A percentile compares a stretch with the other conserved stretches of the same genome.
Evolutionary conservation across 2,888 invertebrate species (phyloP).

Genomic region (Ophonus ardosiacus): DNA sequence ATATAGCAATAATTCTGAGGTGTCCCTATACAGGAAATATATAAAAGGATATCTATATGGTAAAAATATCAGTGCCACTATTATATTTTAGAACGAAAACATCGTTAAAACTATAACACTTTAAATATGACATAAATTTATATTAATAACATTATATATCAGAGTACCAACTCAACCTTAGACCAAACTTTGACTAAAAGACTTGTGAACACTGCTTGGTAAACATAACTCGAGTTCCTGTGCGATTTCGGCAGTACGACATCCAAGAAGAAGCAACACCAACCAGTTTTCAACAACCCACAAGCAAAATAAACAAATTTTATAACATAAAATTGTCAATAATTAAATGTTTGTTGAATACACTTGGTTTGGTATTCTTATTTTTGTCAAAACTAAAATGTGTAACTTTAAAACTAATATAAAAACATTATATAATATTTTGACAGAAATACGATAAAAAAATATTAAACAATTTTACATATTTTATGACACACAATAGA

Average conservation of each 20-base stretch:
- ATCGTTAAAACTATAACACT: constrained; percentile 56
- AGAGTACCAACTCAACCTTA: constrained; percentile 61
- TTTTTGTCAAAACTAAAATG: too few relatives aligned
- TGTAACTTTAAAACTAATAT: too few relatives aligned
- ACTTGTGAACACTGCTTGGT: constrained; percentile 68
- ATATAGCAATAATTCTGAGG: constrained; percentile 62
- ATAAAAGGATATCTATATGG: constrained; percentile 63
- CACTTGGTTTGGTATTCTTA: too few relatives aligned
- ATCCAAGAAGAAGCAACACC: background rate
- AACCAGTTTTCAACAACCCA: background rate
- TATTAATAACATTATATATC: constrained; percentile 62
- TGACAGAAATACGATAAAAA: too few relatives aligned
- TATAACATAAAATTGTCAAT: background rate
- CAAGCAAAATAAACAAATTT: background rate
- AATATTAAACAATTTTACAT: too few relatives aligned
- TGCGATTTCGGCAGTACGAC: constrained; percentile 28
- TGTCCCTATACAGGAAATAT: constrained; percentile 58
- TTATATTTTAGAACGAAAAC: constrained; percentile 56
- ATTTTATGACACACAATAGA: too few relatives aligned
- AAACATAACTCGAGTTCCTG: constrained; percentile 66
- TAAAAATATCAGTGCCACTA: constrained; percentile 64
- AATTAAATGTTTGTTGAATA: too few relatives aligned
- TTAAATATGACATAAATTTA: constrained; percentile 62
- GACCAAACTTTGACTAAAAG: constrained; percentile 67
- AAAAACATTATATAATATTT: too few relatives aligned